Evolutionary conservation across 2,797 vertebrate species (phyloP), one percentile per base, ranked within the genome.

Genomic region (Acanthornis magna): DNA sequence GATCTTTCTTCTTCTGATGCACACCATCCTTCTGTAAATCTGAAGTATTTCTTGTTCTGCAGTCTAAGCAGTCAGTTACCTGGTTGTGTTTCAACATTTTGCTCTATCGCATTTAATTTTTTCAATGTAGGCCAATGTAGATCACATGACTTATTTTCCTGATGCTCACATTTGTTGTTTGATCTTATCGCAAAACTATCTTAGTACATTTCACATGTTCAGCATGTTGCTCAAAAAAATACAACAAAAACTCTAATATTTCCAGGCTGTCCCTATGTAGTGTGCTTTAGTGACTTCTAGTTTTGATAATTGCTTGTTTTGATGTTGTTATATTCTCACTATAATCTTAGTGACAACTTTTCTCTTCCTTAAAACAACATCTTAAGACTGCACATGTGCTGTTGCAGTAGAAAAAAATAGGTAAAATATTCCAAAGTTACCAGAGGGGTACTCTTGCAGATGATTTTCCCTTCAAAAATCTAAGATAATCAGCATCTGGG

Each of bases 371-470:
- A 71, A 53, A 89, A 19, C 22, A 89, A 16, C 16, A 17, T 63
- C 26, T 42, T 89, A 61, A 85, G n/a, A 34, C 16, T 68, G 7
- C 42, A 50, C 3, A 61, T 26, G 11, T 0, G 0, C 18, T 55
- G 17, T 23, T 68, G 22, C 16, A 72, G 7, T 14, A 23, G 26
- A 54, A 7, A 58, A 38, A 60, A 60, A 89, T 36, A 65, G 50
- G 42, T 45, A 27, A 72, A 75, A 17, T 55, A n/a, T 75, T 87
- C 29, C 10, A 43, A 10, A 89, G 10, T 30, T 81, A 89, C 7
- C 11, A 10, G 38, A 53, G 19, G 1, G 5, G 3, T 7, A 1
- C 27, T 55, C 40, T 19, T 11, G 4, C 9, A 47, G 7, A 48
- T 40, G 4, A 23, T 7, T 77, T 84, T 91, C 53, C 9, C 32